A percentile compares a stretch with the other conserved stretches of the same genome.
These are phyloP conservation scores for Clamator glandarius DNA, from an alignment of 2,797 vertebrate species.

Conservation along the genomic window DNA sequence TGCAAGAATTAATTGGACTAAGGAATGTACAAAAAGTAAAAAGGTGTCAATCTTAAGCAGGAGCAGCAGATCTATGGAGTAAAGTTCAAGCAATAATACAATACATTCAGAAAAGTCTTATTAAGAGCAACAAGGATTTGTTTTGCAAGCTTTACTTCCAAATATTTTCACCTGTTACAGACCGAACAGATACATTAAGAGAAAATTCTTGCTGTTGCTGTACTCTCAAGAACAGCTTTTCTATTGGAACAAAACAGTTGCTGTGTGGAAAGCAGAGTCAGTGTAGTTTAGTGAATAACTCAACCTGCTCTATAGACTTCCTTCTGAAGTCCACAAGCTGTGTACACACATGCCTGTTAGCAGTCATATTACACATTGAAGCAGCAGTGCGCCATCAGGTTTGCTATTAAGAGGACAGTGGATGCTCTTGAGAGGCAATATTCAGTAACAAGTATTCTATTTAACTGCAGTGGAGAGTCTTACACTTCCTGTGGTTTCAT, in stretches of 20 bases:
- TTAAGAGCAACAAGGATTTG: not conserved
- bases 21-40: not conserved
- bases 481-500: not conserved
- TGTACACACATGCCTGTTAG: not conserved
- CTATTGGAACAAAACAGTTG: not conserved
- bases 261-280: not conserved
- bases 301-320: not conserved
- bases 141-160: conserved; percentile 62
- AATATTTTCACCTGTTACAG: conserved; percentile 43
- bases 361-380: not conserved
- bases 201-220: not conserved
- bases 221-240: not conserved
- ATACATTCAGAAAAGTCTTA: not conserved
- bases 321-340: not conserved
- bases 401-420: not conserved
- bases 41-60: not conserved
- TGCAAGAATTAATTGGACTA: not conserved
- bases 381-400: not conserved
- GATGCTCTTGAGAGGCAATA: not conserved
- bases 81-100: not conserved
- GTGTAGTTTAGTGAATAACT: not conserved
- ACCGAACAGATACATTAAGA: not conserved
- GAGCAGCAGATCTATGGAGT: not conserved
- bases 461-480: not conserved
- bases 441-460: not conserved